A percentile compares a stretch with the other conserved stretches of the same genome.
Conservation (phyloP, 2,797 vertebrate species). For the Argya squamiceps region DNA sequence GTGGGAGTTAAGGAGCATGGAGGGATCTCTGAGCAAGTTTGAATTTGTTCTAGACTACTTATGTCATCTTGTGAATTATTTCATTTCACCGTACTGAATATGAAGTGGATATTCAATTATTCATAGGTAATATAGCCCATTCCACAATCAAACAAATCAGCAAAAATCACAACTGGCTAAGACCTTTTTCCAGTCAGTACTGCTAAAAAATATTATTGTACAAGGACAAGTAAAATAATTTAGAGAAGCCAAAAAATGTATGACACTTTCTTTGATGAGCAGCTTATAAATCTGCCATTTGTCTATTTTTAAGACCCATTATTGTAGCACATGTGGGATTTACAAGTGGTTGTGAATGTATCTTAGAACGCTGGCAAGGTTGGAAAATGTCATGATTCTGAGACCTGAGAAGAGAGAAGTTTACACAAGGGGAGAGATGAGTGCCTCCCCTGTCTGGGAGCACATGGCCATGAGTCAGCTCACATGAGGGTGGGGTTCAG, state of each 20-base stretch:
- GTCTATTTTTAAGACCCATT: constrained; percentile 4
- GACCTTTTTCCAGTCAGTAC: background rate
- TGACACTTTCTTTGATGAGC: background rate
- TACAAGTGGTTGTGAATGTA: background rate
- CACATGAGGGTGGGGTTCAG: fast-evolving
- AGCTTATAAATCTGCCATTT: constrained; percentile 17
- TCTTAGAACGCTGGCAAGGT: background rate
- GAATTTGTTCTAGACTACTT: background rate
- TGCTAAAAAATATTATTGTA: background rate
- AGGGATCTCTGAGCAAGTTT: background rate
- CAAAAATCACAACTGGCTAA: background rate
- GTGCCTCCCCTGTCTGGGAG: background rate
- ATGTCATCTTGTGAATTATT: background rate
- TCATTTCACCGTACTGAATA: background rate
- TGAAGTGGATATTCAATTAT: background rate
- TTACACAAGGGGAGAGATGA: fast-evolving
- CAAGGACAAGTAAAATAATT: background rate
- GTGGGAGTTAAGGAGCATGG: background rate
- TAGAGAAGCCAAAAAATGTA: background rate
- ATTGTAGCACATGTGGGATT: background rate
- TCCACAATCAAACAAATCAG: background rate
- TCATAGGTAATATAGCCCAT: background rate
- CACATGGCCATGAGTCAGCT: fast-evolving
- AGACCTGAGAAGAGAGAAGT: background rate
- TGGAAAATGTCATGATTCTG: background rate